Evolutionary conservation across 2,113 vertebrate species (phyloP), one percentile per base, ranked within the genome.

Genomic region (Podarcis cretensis): DNA sequence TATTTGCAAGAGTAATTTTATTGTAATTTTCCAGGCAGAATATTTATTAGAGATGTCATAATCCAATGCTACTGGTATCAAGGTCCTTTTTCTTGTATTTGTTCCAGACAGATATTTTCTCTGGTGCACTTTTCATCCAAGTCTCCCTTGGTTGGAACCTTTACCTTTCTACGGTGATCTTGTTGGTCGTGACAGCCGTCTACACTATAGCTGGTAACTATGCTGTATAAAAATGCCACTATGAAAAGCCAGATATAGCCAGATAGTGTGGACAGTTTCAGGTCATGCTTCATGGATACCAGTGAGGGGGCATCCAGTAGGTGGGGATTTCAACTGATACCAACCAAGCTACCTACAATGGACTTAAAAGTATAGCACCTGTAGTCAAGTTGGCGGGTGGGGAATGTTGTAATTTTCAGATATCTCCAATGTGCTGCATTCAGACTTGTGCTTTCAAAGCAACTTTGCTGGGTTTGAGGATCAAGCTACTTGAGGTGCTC

Each of bases 21-120:
- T n/a, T 21, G 25, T 1, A 6, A 1, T 43, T 71, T 54, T 54
- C 27, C 5, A 37, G 5, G 30, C 21, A 35, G 8, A 63, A 25
- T 6, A 73, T n/a, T 10, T 23, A 73, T 89, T 93, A 86, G 69
- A 76, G 77, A 63, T 83, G 83, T 87, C 85, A 88, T 90, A 89
- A 92, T 8, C 32, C 32, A 35, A 20, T 32, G 23, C 30, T 18
- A 71, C 9, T 37, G 27, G 30, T 21, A 1, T 16, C 86, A 90
- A 87, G 48, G 77, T 68, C 83, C 92, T 89, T 27, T 81, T 76
- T 88, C 48, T 54, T 75, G 90, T 3, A 48, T 73, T 90, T 91
- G 40, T 92, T 96, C 83, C 97, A 99, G 99, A 98, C 98, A 89
- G 98, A 99, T 87, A 98, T 99, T 90, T 99, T 98, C 96, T 98